A percentile compares a stretch with the other conserved stretches of the same genome.
phyloP scores from a whole-genome alignment of 2,113 vertebrate genomes.

The Speoplatyrhinus poulsoni region DNA sequence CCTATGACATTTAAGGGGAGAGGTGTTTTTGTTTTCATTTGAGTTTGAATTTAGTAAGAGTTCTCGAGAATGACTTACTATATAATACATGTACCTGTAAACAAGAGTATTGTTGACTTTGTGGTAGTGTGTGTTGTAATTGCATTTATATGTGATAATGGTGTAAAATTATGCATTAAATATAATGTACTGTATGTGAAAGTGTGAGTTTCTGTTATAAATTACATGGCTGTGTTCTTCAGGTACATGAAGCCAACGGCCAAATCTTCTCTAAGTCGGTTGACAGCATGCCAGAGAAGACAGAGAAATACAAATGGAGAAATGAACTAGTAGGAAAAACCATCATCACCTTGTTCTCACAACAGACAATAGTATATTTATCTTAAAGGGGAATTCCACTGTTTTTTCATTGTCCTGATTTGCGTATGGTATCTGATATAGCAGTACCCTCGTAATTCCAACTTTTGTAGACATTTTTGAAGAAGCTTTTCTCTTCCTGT shows the following conservation, averaged over 20 bases:
- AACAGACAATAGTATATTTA: no score
- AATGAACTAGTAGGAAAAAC: constrained; percentile 76
- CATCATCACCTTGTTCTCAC: not conserved
- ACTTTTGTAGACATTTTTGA: no score
- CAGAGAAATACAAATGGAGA: constrained; percentile 74
- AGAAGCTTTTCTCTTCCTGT: no score
- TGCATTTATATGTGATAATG: not conserved
- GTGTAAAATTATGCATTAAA: not conserved
- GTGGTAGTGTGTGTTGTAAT: constrained; percentile 63
- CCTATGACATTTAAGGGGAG: no score
- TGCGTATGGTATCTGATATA: not conserved
- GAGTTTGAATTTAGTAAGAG: no score
- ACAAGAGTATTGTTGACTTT: constrained; percentile 72
- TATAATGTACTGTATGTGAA: not conserved
- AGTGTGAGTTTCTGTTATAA: not conserved
- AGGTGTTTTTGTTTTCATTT: no score
- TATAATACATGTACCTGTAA: constrained; percentile 15
- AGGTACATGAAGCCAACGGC: constrained; percentile 44
- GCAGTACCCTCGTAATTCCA: no score
- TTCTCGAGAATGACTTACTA: no score
- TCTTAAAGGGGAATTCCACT: no score
- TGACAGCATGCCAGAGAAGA: constrained; percentile 33
- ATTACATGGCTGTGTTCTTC: constrained; percentile 5
- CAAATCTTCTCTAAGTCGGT: constrained; percentile 26
- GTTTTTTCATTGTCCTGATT: not conserved